Evolutionary conservation across 2,888 invertebrate genomes (phyloP).

Genomic region (Argyresthia albistria): DNA sequence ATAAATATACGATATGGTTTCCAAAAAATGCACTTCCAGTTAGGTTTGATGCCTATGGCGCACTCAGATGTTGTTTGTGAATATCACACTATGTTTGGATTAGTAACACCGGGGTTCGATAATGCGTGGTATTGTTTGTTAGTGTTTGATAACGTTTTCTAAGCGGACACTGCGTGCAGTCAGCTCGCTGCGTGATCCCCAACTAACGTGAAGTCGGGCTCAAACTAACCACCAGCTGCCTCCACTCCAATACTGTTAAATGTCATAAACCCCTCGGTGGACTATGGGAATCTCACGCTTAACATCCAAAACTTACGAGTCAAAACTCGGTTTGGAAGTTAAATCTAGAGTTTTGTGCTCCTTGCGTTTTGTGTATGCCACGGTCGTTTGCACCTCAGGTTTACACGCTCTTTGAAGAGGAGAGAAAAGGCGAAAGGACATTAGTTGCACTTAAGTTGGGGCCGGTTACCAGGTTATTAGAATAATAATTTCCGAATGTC

Average conservation of each 20-base stretch:
- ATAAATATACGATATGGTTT: constrained; percentile 27
- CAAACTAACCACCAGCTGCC: not conserved
- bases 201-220: constrained; percentile 38
- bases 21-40: constrained; percentile 14
- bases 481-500: not conserved
- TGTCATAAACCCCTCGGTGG: not conserved
- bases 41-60: not conserved
- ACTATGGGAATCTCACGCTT: constrained; percentile 8
- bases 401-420: constrained; percentile 45
- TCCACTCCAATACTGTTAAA: not conserved
- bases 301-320: not conserved
- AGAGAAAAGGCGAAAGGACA: constrained; percentile 66
- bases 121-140: not conserved
- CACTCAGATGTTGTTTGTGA: not conserved
- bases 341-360: constrained; percentile 26
- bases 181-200: constrained; percentile 23
- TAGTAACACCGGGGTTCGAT: not conserved
- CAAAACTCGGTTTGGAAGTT: constrained; percentile 11
- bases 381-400: too few species aligned
- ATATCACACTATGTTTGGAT: not conserved
- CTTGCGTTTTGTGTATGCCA: constrained; percentile 51
- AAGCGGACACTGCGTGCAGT: constrained; percentile 19
- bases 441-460: constrained; percentile 17
- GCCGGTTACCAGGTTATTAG: not conserved
- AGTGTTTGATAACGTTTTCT: constrained; percentile 2